A percentile compares a stretch with the other conserved stretches of the same genome.
phyloP scores from a whole-genome alignment of 2,113 vertebrate species.

The Orientallactaga bullata region DNA sequence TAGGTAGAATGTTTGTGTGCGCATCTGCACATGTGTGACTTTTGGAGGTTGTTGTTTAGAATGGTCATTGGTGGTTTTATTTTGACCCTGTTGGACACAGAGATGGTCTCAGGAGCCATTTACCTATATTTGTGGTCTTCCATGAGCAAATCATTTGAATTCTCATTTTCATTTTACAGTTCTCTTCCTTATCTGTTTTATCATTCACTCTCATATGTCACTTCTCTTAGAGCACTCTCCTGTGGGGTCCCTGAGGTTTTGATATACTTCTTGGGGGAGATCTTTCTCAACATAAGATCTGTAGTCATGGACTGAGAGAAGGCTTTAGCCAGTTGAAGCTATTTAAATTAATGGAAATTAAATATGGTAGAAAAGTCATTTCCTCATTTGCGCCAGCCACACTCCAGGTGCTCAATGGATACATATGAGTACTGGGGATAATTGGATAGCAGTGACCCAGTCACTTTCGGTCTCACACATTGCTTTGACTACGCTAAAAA shows the following conservation, averaged over 20 bases:
- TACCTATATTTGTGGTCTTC: neutral
- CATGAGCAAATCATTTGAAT: neutral
- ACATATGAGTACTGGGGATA: no score
- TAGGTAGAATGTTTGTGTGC: neutral
- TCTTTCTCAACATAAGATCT: neutral
- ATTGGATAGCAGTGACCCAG: neutral
- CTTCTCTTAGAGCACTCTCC: neutral
- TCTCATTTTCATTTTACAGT: neutral
- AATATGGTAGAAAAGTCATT: neutral
- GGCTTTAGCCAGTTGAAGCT: neutral
- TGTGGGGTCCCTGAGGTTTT: neutral
- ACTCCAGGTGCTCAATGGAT: accelerated
- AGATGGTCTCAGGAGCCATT: neutral
- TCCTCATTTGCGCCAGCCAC: neutral
- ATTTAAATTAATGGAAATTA: neutral
- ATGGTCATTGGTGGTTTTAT: neutral
- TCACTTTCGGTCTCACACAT: neutral
- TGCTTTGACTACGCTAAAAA: no score
- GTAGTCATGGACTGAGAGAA: neutral
- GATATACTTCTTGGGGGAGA: neutral
- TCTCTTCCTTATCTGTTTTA: neutral
- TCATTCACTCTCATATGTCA: no score
- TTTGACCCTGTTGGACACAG: neutral
- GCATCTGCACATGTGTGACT: neutral
- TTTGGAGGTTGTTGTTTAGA: no score